Conservation (phyloP, 2,797 vertebrate species). For the Lagocephalus sceleratus region DNA sequence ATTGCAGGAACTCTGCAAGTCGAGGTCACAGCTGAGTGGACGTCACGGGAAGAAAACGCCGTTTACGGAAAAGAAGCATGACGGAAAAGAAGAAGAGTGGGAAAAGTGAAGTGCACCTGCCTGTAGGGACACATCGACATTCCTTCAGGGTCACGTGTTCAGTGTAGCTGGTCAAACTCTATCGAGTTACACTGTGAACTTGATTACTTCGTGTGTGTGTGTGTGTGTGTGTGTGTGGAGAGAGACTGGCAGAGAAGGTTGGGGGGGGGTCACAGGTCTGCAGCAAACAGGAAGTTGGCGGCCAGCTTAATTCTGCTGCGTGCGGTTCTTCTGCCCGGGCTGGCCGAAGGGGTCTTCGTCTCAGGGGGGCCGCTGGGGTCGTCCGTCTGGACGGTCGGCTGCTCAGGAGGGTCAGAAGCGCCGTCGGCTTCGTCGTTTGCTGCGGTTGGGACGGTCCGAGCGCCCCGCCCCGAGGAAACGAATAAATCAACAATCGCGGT, state of each 20-base stretch:
- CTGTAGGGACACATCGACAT: conserved; percentile 11
- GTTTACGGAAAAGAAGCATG: conserved; percentile 8
- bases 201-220: conserved; percentile 6
- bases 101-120: conserved; percentile 23
- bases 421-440: conserved; percentile 23
- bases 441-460: conserved; percentile 23
- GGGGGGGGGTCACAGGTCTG: conserved; percentile 65
- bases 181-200: conserved; percentile 53
- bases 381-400: conserved; percentile 7
- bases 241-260: too few species aligned
- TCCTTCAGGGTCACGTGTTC: conserved; percentile 18
- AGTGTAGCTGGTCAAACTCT: conserved; percentile 52
- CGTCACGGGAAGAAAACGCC: conserved; percentile 1
- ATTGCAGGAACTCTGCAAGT: conserved; percentile 67
- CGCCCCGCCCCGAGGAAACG: background rate
- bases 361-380: conserved; percentile 21
- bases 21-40: conserved; percentile 44
- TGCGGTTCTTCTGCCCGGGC: conserved; percentile 83
- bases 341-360: conserved; percentile 64
- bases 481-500: background rate
- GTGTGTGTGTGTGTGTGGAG: too few species aligned
- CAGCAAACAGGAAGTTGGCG: conserved; percentile 92
- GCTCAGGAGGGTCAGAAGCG: conserved; percentile 19
- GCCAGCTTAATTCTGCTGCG: conserved; percentile 91
- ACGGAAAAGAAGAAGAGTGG: background rate